phyloP scores from a whole-genome alignment of 2,113 vertebrate genomes.

The Ptyas mucosa region DNA sequence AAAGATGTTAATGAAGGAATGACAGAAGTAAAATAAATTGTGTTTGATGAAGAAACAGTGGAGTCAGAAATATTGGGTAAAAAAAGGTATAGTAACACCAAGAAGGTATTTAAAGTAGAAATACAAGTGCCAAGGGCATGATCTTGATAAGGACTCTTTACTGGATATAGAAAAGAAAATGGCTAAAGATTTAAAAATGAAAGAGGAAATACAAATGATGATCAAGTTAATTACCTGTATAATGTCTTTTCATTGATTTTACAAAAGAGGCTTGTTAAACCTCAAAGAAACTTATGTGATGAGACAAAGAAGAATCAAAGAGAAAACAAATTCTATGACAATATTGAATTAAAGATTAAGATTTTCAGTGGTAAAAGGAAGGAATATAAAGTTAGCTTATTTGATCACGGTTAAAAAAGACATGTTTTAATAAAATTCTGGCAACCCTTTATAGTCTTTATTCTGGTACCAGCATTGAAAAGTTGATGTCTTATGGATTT shows the following conservation, averaged over 20 bases:
- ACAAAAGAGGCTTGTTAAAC: not conserved
- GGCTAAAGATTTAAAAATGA: not conserved
- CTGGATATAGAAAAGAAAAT: not conserved
- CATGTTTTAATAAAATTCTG: not conserved
- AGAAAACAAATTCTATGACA: not conserved
- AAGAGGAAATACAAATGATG: not conserved
- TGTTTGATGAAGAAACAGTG: not conserved
- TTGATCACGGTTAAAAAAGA: not conserved
- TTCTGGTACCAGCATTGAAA: not conserved
- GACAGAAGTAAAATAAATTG: not conserved
- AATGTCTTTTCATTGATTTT: not conserved
- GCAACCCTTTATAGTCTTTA: not conserved
- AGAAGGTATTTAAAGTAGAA: not conserved
- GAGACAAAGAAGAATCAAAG: not conserved
- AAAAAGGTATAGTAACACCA: not conserved
- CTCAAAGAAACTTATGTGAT: not conserved
- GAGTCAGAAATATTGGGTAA: not conserved
- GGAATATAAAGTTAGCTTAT: not conserved
- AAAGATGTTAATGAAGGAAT: not conserved
- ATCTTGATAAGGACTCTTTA: not conserved
- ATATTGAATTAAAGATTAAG: not conserved
- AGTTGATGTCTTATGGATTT: no score
- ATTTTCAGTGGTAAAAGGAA: not conserved
- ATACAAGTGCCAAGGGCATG: not conserved
- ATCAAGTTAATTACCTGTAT: not conserved